phyloP scores from a whole-genome alignment of 2,113 vertebrate genomes.

The Rhodinocichla rosea region DNA sequence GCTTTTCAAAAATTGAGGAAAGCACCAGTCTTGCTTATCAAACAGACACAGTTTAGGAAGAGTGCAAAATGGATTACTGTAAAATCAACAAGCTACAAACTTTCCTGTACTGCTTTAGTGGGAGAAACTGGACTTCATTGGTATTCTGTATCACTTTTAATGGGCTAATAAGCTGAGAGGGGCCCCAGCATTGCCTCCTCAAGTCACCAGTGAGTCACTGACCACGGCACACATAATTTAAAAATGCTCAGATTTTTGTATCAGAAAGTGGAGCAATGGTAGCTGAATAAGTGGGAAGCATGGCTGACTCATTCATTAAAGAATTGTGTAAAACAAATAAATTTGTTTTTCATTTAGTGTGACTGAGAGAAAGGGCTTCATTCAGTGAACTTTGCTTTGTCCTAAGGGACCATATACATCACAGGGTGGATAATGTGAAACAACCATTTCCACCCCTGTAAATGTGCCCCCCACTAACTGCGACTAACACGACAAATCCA shows the following conservation, averaged over 20 bases:
- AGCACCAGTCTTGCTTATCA: not conserved
- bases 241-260: not conserved
- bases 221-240: not conserved
- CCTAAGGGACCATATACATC: not conserved
- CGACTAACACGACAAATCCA: not conserved
- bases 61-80: not conserved
- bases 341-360: not conserved
- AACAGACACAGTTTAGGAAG: not conserved
- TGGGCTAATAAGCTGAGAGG: not conserved
- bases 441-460: not conserved
- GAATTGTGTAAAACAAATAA: not conserved
- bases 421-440: not conserved
- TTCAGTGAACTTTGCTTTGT: not conserved
- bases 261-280: not conserved
- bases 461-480: not conserved
- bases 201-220: not conserved
- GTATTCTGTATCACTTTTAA: not conserved
- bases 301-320: not conserved
- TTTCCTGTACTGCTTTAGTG: not conserved
- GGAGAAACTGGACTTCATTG: not conserved
- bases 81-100: not conserved
- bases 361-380: not conserved
- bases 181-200: not conserved
- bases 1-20: conserved; percentile 7
- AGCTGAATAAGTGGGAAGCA: not conserved